Base-by-base conservation (phyloP, 2,888 invertebrate genomes). In the Cantharis flavilabris region DNA sequence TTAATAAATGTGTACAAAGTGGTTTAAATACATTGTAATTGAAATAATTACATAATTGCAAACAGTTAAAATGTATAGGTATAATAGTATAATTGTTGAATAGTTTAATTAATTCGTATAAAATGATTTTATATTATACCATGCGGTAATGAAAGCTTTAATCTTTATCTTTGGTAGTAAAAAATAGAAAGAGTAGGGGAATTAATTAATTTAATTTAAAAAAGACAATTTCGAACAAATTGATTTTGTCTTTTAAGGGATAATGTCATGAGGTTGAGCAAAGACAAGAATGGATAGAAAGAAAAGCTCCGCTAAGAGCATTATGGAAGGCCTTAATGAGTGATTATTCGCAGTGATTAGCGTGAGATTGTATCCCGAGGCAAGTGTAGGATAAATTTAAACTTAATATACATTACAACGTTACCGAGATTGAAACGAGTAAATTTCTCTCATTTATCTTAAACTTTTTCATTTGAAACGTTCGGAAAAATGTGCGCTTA, bases 321-420 rank as follows among this genome's bases (percentile, higher is more conserved):
- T 80, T 79, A 80, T 75, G 75, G 78, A 69, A 76, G 75, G 73
- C 76, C 79, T 76, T 79, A 80, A 80, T 80, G 80, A 80, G 80
- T 79, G 80, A 80, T 80, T 80, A 80, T 80, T 79, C 75, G 77
- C 76, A 75, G 77, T 77, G 80, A 80, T 80, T 79, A 79, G 77
- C 74, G 80, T 77, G 79, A 79, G 79, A 79, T 80, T 80, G 77
- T 70, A 71, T 73, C 79, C 77, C 72, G 69, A 26, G 77, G 77
- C 76, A 71, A 67, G 69, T 71, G 49, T 71, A 76, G 75, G 78
- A 75, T 77, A 77, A 77, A 77, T 62, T 72, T 30, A 75, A 77
- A 77, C 75, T 71, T 79, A 76, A 73, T 70, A 64, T 70, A 72
- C 65, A 72, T 30, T 49, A 69, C 70, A n/a, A 49, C 49, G 49